These are phyloP conservation scores for Rachycentron canadum DNA, from an alignment of 2,797 vertebrate species.

Conservation along the genomic window DNA sequence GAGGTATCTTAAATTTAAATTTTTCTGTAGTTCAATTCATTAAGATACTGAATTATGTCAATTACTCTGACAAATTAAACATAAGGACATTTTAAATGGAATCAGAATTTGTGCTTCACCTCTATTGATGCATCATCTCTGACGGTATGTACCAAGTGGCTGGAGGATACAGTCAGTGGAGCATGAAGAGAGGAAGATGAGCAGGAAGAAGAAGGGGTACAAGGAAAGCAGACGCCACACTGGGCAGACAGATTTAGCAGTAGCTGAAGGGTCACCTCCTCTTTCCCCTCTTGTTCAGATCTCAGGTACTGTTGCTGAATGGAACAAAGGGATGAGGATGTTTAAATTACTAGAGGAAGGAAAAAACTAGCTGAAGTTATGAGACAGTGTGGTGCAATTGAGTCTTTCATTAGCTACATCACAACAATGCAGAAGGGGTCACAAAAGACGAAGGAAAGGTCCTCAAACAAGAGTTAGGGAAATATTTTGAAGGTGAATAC, in stretches of 20 bases:
- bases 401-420: neutral
- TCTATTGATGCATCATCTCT: conserved; percentile 87
- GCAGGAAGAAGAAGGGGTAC: conserved; percentile 80
- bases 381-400: neutral
- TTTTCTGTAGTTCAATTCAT: neutral
- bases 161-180: conserved; percentile 53
- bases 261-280: conserved; percentile 89
- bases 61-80: neutral
- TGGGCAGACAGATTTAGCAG: conserved; percentile 90
- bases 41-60: conserved; percentile 6
- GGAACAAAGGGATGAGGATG: conserved; percentile 13
- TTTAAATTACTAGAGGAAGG: conserved; percentile 8
- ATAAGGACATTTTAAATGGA: conserved; percentile 8
- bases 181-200: conserved; percentile 75
- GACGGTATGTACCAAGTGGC: conserved; percentile 86
- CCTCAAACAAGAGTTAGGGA: neutral
- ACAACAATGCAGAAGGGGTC: neutral
- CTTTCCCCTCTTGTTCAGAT: conserved; percentile 88
- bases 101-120: conserved; percentile 53
- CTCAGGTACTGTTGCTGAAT: conserved; percentile 90
- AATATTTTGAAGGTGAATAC: neutral
- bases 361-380: conserved; percentile 16
- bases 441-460: neutral
- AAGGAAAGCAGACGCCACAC: conserved; percentile 89
- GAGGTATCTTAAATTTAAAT: neutral